phyloP scores from a whole-genome alignment of 2,113 vertebrate species.

The Rhinopomastus cyanomelas region DNA sequence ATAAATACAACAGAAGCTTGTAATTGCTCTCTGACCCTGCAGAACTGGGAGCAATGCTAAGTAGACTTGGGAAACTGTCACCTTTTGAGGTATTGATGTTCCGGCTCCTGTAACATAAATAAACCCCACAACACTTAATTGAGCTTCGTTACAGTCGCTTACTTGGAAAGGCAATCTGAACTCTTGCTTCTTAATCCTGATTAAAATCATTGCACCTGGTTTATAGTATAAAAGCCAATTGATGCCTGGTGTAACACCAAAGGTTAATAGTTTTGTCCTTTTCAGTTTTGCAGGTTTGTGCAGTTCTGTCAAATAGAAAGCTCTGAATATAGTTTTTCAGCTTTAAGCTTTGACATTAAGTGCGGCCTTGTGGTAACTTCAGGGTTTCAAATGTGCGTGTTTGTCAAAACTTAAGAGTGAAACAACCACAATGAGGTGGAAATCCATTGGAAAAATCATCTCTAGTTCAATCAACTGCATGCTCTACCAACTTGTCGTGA shows the following conservation, averaged over 20 bases:
- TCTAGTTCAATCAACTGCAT: background rate
- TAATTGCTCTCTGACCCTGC: background rate
- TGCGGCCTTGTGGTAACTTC: background rate
- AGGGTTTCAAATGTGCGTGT: background rate
- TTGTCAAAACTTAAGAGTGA: background rate
- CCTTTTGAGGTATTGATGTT: background rate
- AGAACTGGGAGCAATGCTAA: background rate
- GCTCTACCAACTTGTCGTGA: background rate
- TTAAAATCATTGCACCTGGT: background rate
- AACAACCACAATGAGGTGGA: background rate
- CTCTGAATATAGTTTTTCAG: background rate
- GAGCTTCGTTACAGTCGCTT: background rate
- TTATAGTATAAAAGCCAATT: background rate
- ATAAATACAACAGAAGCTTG: background rate
- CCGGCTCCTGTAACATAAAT: background rate
- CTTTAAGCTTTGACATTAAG: background rate
- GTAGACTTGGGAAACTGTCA: background rate
- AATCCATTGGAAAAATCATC: accelerated
- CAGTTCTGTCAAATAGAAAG: background rate
- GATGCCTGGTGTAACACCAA: background rate
- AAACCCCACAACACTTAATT: accelerated
- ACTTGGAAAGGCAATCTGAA: background rate
- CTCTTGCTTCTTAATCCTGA: background rate
- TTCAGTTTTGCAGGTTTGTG: background rate
- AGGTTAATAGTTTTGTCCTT: background rate